Percentiles rank a stretch among this genome's conserved stretches.
phyloP scores from a whole-genome alignment of 2,888 invertebrate species.

The Microctonus brassicae region DNA sequence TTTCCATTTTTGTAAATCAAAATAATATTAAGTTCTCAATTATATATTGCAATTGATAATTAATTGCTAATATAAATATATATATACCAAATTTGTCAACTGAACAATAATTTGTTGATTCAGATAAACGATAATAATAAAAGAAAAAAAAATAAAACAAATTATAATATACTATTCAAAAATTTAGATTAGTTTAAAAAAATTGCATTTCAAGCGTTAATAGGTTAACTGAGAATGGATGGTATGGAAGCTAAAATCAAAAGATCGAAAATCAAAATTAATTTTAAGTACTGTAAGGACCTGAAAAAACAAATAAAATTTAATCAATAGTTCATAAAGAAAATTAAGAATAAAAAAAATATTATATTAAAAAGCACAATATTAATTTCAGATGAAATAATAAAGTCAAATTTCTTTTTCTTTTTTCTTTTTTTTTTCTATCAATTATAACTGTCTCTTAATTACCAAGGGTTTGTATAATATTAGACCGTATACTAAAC shows the following conservation, averaged over 20 bases:
- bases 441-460: not conserved
- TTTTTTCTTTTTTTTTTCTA: not conserved
- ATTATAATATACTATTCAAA: no score
- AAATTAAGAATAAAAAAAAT: not conserved
- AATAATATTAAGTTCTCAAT: not conserved
- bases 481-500: not conserved
- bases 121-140: not conserved
- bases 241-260: slow-evolving; percentile 44
- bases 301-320: slow-evolving; percentile 18
- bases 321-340: slow-evolving; percentile 41
- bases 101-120: not conserved
- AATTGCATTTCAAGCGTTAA: not conserved
- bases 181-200: not conserved
- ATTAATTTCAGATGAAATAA: not conserved
- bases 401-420: not conserved
- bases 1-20: slow-evolving; percentile 5
- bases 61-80: not conserved
- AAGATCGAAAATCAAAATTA: slow-evolving; percentile 52
- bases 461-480: not conserved
- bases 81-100: not conserved
- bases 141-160: not conserved
- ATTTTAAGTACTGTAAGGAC: slow-evolving; percentile 40
- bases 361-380: not conserved
- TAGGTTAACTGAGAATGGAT: slow-evolving; percentile 14
- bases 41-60: not conserved